Base-by-base conservation (phyloP, 2,888 invertebrate species). In the Hermaeophaga mercurialis region DNA sequence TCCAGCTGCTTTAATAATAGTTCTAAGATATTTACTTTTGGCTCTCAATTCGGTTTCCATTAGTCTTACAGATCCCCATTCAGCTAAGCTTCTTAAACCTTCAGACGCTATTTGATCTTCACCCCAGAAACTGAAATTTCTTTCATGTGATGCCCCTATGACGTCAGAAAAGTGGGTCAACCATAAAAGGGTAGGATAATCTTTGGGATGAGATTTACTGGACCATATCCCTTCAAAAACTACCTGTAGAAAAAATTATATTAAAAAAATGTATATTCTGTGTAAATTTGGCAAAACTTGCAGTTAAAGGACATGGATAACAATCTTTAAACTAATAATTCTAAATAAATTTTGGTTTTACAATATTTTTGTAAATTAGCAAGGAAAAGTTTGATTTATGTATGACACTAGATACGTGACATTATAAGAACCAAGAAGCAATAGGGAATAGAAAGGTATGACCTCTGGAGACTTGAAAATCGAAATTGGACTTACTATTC, bases 111-210 rank as follows among this genome's bases (percentile, higher is more conserved):
- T 85, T 61, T 88, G 87, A 2, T 92, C 93, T 73, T 92, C 91
- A 28, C 89, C 89, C 96, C 97, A 98, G 74, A 97, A 96, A 39
- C 88, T 85, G 70, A 90, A 91, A 75, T 94, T 92, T 36, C 85
- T 84, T 19, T 89, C 89, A 73, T 99, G 98, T 0, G 96, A 91
- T 18, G 94, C 96, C 1, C 96, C 96, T 69, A 99, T 91, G 9
- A 99, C 86, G 77, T 98, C 97, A 0, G 96, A 96, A 82, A 98
- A 99, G 78, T 97, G 96, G 0, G 96, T 93, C 59, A 95, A 78
- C 89, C 94, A 95, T 61, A 90, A 80, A 33, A 93, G 90, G 71
- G 84, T 85, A 0, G 98, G 98, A 78, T 93, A 99, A 78, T 97
- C 91, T 78, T 91, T 96, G 0, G 98, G 97, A 77, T 99, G 98